Percentiles rank a stretch among this genome's conserved stretches.
phyloP scores from a whole-genome alignment of 2,888 invertebrate species.

The Drosophila niveifrons region DNA sequence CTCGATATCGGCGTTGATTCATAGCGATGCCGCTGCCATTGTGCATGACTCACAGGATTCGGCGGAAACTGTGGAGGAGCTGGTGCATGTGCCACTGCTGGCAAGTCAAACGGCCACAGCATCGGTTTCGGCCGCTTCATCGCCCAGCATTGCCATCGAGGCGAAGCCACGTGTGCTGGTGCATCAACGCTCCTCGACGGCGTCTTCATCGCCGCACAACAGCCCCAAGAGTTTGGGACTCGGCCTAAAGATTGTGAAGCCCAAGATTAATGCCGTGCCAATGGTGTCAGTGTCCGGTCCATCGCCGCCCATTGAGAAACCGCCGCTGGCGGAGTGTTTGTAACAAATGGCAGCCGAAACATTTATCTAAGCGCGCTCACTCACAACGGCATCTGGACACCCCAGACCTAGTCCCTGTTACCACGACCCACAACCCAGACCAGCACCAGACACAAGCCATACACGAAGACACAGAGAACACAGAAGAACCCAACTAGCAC shows the following conservation, averaged over 20 bases:
- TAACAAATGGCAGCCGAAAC: conserved; percentile 86
- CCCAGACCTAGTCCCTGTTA: conserved; percentile 24
- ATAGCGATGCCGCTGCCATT: conserved; percentile 60
- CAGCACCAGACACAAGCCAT: conserved; percentile 24
- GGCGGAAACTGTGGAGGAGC: conserved; percentile 79
- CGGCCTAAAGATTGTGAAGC: conserved; percentile 77
- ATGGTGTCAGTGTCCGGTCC: conserved; percentile 93
- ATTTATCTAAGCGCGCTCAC: conserved; percentile 84
- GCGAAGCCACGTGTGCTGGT: conserved; percentile 77
- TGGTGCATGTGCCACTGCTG: conserved; percentile 74
- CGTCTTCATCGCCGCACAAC: conserved; percentile 81
- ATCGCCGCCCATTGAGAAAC: conserved; percentile 90
- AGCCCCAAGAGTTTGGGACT: conserved; percentile 80
- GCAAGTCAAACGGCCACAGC: conserved; percentile 63
- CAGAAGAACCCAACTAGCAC: conserved; percentile 9
- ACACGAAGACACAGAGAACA: conserved; percentile 2
- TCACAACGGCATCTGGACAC: conserved; percentile 70
- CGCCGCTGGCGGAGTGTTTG: conserved; percentile 83
- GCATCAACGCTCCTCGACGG: conserved; percentile 82
- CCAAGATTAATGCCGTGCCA: conserved; percentile 86
- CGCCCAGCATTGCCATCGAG: conserved; percentile 65
- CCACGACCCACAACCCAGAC: conserved; percentile 14
- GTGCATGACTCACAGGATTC: conserved; percentile 78
- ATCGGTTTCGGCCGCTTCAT: conserved; percentile 56
- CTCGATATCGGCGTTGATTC: conserved; percentile 64